phyloP scores from a whole-genome alignment of 2,113 vertebrate genomes.

The Pica pica region DNA sequence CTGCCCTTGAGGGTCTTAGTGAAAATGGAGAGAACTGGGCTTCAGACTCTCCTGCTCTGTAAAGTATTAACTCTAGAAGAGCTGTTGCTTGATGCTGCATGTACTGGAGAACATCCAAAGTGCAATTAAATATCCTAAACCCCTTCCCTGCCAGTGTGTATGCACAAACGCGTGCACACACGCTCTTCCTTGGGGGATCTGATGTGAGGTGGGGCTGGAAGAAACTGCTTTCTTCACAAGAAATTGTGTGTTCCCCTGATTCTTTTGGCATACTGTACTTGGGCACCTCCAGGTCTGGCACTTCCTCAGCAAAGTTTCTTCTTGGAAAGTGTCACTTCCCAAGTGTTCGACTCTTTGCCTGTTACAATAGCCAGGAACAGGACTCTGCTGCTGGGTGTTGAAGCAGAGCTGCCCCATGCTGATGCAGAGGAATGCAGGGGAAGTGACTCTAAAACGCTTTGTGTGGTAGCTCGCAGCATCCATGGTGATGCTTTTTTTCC shows the following conservation, averaged over 20 bases:
- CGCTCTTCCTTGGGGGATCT: neutral
- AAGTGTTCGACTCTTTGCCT: neutral
- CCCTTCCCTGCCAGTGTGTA: neutral
- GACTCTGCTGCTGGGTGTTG: neutral
- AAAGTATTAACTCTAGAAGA: neutral
- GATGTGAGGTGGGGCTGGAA: neutral
- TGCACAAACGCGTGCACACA: fast-evolving
- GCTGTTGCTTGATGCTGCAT: neutral
- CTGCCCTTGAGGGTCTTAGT: fast-evolving
- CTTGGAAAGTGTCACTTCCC: neutral
- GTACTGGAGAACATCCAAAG: neutral
- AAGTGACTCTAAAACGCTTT: neutral
- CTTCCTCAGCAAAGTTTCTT: neutral
- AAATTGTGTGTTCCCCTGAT: neutral
- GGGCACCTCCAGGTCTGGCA: neutral
- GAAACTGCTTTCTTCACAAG: neutral
- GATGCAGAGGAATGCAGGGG: neutral
- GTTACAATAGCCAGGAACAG: neutral
- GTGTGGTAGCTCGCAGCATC: neutral
- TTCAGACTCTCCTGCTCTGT: neutral
- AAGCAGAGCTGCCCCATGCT: neutral
- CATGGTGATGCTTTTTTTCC: neutral
- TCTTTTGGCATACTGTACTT: neutral
- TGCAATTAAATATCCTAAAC: neutral
- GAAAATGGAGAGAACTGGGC: neutral